Percentiles rank a stretch among this genome's conserved stretches.
Evolutionary conservation across 2,888 invertebrate genomes (phyloP).

Genomic region (Zygothrica quintamaculata): DNA sequence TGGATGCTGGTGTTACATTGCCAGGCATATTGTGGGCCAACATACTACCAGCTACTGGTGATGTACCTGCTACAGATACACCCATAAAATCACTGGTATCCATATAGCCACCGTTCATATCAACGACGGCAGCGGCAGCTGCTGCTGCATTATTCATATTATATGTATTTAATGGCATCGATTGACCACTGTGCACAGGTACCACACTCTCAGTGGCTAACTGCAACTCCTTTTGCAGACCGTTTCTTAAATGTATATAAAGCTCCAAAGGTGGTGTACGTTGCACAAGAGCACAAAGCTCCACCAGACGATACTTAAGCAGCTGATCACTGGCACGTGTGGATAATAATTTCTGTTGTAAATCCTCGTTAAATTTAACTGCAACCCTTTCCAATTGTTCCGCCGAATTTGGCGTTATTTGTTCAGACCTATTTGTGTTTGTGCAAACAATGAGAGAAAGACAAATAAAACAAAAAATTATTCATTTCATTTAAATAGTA

Average conservation of each 20-base stretch:
- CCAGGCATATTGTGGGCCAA: slow-evolving; percentile 46
- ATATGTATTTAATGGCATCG: slow-evolving; percentile 76
- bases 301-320: slow-evolving; percentile 77
- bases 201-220: slow-evolving; percentile 75
- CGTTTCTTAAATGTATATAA: slow-evolving; percentile 81
- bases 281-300: slow-evolving; percentile 77
- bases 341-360: slow-evolving; percentile 79
- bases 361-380: slow-evolving; percentile 80
- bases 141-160: slow-evolving; percentile 69
- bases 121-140: slow-evolving; percentile 24
- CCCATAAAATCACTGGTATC: slow-evolving; percentile 45
- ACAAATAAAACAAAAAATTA: too few relatives aligned
- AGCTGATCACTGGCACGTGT: slow-evolving; percentile 73
- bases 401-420: slow-evolving; percentile 65
- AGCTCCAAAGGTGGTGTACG: slow-evolving; percentile 79
- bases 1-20: slow-evolving; percentile 26
- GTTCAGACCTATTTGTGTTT: slow-evolving; percentile 64
- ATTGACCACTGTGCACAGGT: slow-evolving; percentile 56
- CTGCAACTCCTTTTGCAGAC: slow-evolving; percentile 82
- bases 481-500: background rate
- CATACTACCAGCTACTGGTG: slow-evolving; percentile 32
- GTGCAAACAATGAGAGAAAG: slow-evolving; percentile 6
- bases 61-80: slow-evolving; percentile 16
- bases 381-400: slow-evolving; percentile 78
- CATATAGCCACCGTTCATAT: slow-evolving; percentile 50